These are phyloP conservation scores for Daktulosphaira vitifoliae DNA, from an alignment of 1,140 invertebrate species.

Conservation along the genomic window DNA sequence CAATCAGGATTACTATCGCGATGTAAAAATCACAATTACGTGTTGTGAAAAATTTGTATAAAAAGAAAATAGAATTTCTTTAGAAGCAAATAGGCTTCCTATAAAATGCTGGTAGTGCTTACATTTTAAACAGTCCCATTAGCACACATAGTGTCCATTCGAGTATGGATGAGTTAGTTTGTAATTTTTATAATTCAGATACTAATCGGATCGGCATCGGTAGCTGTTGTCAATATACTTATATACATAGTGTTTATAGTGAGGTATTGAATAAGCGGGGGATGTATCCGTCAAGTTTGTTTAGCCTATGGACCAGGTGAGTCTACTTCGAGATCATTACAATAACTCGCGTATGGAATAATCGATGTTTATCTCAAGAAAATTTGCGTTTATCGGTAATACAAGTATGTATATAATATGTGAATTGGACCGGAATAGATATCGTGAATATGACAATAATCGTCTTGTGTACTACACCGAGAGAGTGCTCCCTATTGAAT, in stretches of 20 bases:
- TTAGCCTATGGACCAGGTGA: neutral
- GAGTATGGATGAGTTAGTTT: too few relatives aligned
- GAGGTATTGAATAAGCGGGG: neutral
- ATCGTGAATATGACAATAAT: slow-evolving; percentile 34
- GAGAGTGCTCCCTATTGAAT: neutral
- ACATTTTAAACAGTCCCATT: too few relatives aligned
- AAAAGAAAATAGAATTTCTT: too few relatives aligned
- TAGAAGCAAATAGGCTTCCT: too few relatives aligned
- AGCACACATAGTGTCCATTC: too few relatives aligned
- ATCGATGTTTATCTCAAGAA: slow-evolving; percentile 32
- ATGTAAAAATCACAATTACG: too few relatives aligned
- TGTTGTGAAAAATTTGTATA: too few relatives aligned
- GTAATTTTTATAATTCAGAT: too few relatives aligned
- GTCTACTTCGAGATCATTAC: slow-evolving; percentile 4
- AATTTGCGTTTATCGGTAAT: slow-evolving; percentile 16
- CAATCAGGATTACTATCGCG: too few relatives aligned
- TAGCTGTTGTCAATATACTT: too few relatives aligned
- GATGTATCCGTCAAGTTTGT: neutral
- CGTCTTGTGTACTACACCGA: neutral
- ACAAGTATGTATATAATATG: neutral
- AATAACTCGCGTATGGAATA: slow-evolving; percentile 14
- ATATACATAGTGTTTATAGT: neutral
- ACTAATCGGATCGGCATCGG: too few relatives aligned
- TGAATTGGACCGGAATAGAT: slow-evolving; percentile 21
- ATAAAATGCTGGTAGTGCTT: too few relatives aligned